phyloP scores from a whole-genome alignment of 2,797 vertebrate species.

The Neostethus bicornis region DNA sequence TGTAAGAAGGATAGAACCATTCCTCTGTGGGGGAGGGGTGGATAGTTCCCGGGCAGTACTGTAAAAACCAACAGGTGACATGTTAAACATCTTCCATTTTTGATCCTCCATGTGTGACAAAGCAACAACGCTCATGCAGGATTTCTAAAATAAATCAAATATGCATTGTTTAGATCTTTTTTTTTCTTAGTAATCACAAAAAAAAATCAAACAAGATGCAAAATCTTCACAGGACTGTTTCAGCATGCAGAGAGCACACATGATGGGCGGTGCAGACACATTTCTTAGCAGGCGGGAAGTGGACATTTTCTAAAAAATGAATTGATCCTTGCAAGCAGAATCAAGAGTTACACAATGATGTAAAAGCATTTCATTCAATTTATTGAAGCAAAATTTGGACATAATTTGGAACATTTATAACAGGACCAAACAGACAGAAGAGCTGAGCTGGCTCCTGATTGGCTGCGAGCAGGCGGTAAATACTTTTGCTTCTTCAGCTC shows the following conservation, averaged over 20 bases:
- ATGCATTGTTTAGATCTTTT: slow-evolving; percentile 18
- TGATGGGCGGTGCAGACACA: slow-evolving; percentile 3
- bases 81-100: slow-evolving; percentile 26
- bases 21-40: slow-evolving; percentile 83
- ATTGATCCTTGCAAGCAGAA: slow-evolving; percentile 32
- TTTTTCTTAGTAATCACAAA: slow-evolving; percentile 32
- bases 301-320: slow-evolving; percentile 16
- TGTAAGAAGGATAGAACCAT: slow-evolving; percentile 78
- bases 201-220: slow-evolving; percentile 33
- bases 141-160: slow-evolving; percentile 15
- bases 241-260: slow-evolving; percentile 50
- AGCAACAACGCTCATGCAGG: slow-evolving; percentile 41
- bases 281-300: slow-evolving; percentile 23
- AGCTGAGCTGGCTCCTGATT: slow-evolving; percentile 62
- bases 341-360: slow-evolving; percentile 10
- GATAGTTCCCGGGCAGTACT: slow-evolving; percentile 78
- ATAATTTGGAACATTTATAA: too few relatives aligned
- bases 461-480: slow-evolving; percentile 64
- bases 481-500: slow-evolving; percentile 56
- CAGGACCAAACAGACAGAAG: slow-evolving; percentile 41
- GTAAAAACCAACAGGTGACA: slow-evolving; percentile 48
- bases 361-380: slow-evolving; percentile 36
- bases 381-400: slow-evolving; percentile 38
- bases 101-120: slow-evolving; percentile 9
- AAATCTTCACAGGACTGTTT: slow-evolving; percentile 14